Evolutionary conservation across 2,888 invertebrate genomes (phyloP).

Genomic region (Chromoteleia sp.): DNA sequence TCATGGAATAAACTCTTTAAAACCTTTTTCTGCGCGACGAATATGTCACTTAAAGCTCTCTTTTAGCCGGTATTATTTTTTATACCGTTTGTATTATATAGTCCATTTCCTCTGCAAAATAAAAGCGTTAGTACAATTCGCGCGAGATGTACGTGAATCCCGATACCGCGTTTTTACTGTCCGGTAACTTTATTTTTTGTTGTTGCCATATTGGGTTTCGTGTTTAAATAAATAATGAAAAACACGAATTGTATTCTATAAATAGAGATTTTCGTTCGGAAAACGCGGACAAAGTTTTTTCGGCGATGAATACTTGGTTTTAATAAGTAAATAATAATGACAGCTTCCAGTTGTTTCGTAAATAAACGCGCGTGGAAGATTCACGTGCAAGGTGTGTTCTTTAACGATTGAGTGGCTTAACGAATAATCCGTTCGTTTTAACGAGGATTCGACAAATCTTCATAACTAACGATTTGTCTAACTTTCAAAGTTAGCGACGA

Average conservation of each 20-base stretch:
- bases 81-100: constrained; percentile 32
- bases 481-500: not conserved
- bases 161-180: constrained; percentile 43
- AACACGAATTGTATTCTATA: constrained; percentile 38
- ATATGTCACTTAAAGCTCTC: constrained; percentile 35
- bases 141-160: constrained; percentile 32
- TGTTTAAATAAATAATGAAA: constrained; percentile 44
- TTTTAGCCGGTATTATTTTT: constrained; percentile 40
- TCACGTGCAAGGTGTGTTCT: not conserved
- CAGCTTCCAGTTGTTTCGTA: not conserved
- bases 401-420: not conserved
- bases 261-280: constrained; percentile 15
- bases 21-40: constrained; percentile 5
- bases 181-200: constrained; percentile 35
- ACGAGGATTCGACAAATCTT: no score
- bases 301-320: not conserved
- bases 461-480: not conserved
- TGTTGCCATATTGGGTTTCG: constrained; percentile 38
- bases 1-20: constrained; percentile 24
- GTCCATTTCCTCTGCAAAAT: constrained; percentile 46
- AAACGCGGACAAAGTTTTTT: constrained; percentile 79
- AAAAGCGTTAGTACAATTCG: constrained; percentile 51
- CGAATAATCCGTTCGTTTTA: not conserved
- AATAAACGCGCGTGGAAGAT: not conserved
- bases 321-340: constrained; percentile 22